Base-by-base conservation (phyloP, 2,113 vertebrate species). In the Rhynchomys soricoides region DNA sequence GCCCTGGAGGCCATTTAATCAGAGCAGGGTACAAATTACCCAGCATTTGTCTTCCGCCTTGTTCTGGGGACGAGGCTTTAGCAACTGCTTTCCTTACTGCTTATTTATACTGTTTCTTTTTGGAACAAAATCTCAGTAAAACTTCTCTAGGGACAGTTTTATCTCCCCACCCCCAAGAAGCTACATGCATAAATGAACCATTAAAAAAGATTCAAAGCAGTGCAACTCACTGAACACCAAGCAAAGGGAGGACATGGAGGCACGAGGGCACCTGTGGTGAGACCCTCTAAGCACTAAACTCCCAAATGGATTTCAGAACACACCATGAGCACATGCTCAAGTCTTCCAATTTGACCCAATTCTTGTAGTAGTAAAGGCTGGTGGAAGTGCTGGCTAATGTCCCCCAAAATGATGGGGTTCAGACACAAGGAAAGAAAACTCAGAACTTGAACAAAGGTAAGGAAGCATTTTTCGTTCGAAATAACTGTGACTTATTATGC, bases 31-130 rank as follows among this genome's bases (percentile, higher is more conserved):
- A 94, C 86, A 92, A 95, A 97, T 95, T 75, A 96, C 86, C 92
- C 40, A 57, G 89, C 86, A 64, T 97, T 98, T 97, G 97, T 95
- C 89, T 97, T 97, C 97, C 73, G 79, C 71, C 92, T 98, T 91
- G 95, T 97, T 93, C 74, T 37, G 34, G 55, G 90, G 95, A 94
- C 93, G 95, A 24, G 93, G 94, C 83, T 95, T 96, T 86, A 95
- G 97, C 94, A 95, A 97, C 96, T 97, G 94, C 95, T 98, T 97
- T 98, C 97, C 95, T 96, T 98, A 97, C 93, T 97, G 95, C 95
- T 98, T 98, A 98, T 98, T 98, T 98, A 98, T 59, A 93, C 45
- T 89, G 95, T 96, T 98, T 95, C 83, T 79, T 98, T 98, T 97
- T 96, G 89, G 94, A 98, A 98, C 94, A 97, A 98, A 97, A 97